Percentiles rank a stretch among this genome's conserved stretches.
Conservation (phyloP, 2,797 vertebrate species). For the Enteromius anoplus region DNA sequence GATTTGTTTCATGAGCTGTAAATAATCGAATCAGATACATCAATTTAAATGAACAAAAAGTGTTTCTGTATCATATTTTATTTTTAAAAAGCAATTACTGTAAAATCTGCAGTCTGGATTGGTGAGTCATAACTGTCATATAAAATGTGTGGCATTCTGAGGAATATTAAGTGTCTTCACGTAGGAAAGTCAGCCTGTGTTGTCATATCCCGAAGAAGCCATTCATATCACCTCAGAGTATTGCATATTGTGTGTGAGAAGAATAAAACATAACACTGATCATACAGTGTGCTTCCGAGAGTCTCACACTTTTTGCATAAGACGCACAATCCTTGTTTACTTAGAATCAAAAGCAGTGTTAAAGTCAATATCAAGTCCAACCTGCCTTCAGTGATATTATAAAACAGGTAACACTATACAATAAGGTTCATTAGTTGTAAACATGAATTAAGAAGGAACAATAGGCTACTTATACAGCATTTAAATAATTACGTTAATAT, state of each 20-base stretch:
- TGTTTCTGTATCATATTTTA: background rate
- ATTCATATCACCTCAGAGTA: conserved; percentile 10
- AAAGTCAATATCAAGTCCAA: background rate
- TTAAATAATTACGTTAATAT: too few species aligned
- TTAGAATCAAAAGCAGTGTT: background rate
- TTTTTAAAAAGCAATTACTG: conserved; percentile 10
- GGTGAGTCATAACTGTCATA: background rate
- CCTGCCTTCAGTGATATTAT: background rate
- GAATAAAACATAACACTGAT: conserved; percentile 9
- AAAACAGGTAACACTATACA: too few species aligned
- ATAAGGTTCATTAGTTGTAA: too few species aligned
- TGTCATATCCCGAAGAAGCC: conserved; percentile 7
- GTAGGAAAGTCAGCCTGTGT: background rate
- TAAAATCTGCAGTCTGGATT: background rate
- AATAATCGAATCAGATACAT: conserved; percentile 3
- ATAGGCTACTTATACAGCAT: too few species aligned
- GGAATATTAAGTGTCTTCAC: conserved; percentile 12
- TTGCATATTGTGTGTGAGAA: background rate
- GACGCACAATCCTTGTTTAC: background rate
- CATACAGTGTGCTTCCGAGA: background rate
- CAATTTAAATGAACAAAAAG: background rate
- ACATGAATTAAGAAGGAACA: too few species aligned
- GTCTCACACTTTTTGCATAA: background rate
- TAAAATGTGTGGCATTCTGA: conserved; percentile 18
- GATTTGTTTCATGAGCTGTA: conserved; percentile 17